Evolutionary conservation across 2,888 invertebrate species (phyloP).

Genomic region (Machimus atricapillus): DNA sequence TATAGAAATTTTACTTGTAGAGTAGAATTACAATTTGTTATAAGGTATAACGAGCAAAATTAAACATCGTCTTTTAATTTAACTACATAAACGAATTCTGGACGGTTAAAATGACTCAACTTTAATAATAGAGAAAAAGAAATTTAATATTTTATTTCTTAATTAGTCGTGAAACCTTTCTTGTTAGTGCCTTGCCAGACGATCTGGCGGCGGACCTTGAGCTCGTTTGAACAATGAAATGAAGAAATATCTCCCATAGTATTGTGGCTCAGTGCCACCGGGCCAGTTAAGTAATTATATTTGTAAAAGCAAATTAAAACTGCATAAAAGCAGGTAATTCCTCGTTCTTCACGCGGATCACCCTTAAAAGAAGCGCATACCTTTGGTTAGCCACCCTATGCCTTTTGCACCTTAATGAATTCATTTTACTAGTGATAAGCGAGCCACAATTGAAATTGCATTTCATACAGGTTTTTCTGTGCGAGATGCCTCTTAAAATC

Average conservation of each 20-base stretch:
- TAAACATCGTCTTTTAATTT: too few species aligned
- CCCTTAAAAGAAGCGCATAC: background rate
- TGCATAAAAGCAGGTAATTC: background rate
- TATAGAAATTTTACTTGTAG: background rate
- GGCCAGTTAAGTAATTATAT: background rate
- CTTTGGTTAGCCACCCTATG: background rate
- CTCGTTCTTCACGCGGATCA: background rate
- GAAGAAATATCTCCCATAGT: background rate
- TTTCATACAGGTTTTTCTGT: background rate
- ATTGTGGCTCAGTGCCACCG: background rate
- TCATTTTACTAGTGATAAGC: background rate
- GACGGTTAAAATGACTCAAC: background rate
- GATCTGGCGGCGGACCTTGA: background rate
- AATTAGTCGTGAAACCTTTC: background rate
- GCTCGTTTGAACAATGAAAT: slow-evolving; percentile 2
- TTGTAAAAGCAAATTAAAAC: background rate
- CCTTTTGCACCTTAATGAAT: background rate
- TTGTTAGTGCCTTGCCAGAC: background rate
- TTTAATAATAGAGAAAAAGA: background rate
- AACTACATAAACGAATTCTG: background rate
- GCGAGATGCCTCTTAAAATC: background rate
- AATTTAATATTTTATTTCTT: background rate
- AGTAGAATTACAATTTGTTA: background rate
- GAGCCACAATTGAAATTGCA: background rate
- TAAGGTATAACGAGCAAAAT: too few species aligned